Evolutionary conservation across 1,140 invertebrate species (phyloP).

Genomic region (Galleria mellonella): DNA sequence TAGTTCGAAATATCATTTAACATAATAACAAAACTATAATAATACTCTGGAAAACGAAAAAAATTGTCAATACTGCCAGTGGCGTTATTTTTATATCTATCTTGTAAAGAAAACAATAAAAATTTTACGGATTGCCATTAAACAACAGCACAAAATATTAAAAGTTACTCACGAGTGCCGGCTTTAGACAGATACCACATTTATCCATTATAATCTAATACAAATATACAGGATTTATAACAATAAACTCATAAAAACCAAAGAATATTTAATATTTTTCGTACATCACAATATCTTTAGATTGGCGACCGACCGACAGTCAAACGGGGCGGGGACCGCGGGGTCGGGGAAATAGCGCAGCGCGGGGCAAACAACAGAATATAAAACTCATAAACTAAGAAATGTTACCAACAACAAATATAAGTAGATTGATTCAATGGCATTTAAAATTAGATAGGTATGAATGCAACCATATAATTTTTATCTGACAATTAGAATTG

Average conservation of each 20-base stretch:
- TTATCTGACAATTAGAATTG: too few relatives aligned
- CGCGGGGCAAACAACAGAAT: conserved; percentile 13
- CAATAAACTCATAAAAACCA: conserved; percentile 34
- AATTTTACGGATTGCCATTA: conserved; percentile 8
- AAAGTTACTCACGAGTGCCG: conserved; percentile 49
- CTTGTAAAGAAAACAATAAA: conserved; percentile 66
- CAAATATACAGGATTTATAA: conserved; percentile 28
- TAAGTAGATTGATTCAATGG: too few relatives aligned
- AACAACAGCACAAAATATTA: conserved; percentile 21
- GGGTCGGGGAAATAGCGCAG: conserved; percentile 49
- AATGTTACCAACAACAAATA: too few relatives aligned
- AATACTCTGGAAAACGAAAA: background rate
- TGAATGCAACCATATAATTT: conserved; percentile 13
- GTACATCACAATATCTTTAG: conserved; percentile 47
- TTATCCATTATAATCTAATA: conserved; percentile 50
- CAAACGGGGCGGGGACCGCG: conserved; percentile 26
- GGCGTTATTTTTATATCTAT: conserved; percentile 60
- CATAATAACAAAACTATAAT: conserved; percentile 2
- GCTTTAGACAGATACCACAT: conserved; percentile 63
- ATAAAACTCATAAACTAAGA: too few relatives aligned
- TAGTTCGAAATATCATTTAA: conserved; percentile 8
- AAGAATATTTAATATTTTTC: conserved; percentile 53
- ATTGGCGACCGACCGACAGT: conserved; percentile 32
- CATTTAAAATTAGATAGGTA: too few relatives aligned
- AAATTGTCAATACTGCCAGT: conserved; percentile 15